phyloP scores from a whole-genome alignment of 2,888 invertebrate species.

The Meteorus cinctellus region DNA sequence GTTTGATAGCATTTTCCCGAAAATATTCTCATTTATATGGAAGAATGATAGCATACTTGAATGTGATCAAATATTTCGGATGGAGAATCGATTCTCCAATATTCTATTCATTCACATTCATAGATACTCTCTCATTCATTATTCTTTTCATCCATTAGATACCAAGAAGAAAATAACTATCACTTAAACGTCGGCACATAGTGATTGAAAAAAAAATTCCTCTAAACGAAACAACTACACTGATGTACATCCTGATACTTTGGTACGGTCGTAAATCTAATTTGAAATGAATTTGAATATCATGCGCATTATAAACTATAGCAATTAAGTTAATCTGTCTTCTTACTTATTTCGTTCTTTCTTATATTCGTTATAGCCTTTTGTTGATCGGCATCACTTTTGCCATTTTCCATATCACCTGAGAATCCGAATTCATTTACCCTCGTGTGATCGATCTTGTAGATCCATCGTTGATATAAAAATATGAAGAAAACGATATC shows the following conservation, averaged over 20 bases:
- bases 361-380: constrained; percentile 36
- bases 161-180: not conserved
- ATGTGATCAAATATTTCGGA: not conserved
- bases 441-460: constrained; percentile 95
- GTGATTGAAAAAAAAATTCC: not conserved
- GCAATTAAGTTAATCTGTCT: constrained; percentile 60
- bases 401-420: constrained; percentile 87
- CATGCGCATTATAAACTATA: constrained; percentile 6
- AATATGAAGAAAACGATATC: constrained; percentile 99
- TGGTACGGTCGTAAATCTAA: constrained; percentile 53
- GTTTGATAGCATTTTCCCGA: not conserved
- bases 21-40: not conserved
- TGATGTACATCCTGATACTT: constrained; percentile 42
- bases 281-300: constrained; percentile 49
- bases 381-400: constrained; percentile 51
- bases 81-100: not conserved
- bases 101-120: not conserved
- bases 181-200: not conserved
- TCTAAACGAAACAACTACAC: not conserved
- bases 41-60: not conserved
- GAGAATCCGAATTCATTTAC: constrained; percentile 99
- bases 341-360: constrained; percentile 57
- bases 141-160: not conserved
- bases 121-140: not conserved
- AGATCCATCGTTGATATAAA: constrained; percentile 98